Percentiles rank a stretch among this genome's conserved stretches.
phyloP scores from a whole-genome alignment of 2,888 invertebrate species.

The Caenorhabditis sulstoni region DNA sequence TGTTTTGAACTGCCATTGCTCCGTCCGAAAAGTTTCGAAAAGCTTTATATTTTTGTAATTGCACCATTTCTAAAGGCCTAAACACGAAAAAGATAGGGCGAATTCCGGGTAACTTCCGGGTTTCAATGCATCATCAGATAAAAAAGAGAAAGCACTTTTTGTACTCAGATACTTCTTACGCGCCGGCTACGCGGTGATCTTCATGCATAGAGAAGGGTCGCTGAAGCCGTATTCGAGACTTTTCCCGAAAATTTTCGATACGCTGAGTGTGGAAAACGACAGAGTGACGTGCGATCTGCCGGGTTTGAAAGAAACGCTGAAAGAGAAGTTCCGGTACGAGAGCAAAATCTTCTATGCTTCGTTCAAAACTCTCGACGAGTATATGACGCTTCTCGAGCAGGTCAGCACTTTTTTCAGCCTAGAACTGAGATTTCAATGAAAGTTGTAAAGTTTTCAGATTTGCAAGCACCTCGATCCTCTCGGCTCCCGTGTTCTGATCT shows the following conservation, averaged over 20 bases:
- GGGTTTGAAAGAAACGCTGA: constrained; percentile 47
- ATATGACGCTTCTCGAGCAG: constrained; percentile 71
- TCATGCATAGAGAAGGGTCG: constrained; percentile 92
- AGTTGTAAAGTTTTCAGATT: constrained; percentile 34
- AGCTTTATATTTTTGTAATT: too few relatives aligned
- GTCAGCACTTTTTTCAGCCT: constrained; percentile 3
- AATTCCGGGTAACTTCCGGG: too few relatives aligned
- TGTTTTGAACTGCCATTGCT: too few relatives aligned
- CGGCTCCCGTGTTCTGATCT: constrained; percentile 86
- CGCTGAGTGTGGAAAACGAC: constrained; percentile 58
- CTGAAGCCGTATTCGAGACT: constrained; percentile 93
- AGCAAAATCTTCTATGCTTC: constrained; percentile 65
- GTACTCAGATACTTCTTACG: constrained; percentile 89
- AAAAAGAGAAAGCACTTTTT: too few relatives aligned
- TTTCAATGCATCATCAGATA: too few relatives aligned
- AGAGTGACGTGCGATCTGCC: constrained; percentile 58
- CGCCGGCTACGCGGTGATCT: constrained; percentile 91
- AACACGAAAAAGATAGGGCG: too few relatives aligned
- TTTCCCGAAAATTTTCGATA: constrained; percentile 83
- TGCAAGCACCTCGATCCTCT: constrained; percentile 59
- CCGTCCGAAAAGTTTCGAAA: too few relatives aligned
- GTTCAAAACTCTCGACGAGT: constrained; percentile 75
- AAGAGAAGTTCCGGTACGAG: constrained; percentile 56
- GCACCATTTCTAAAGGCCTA: too few relatives aligned
- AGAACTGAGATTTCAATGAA: too few relatives aligned